These are phyloP conservation scores for Plectrocnemia conspersa DNA, from an alignment of 1,140 invertebrate genomes.

Conservation along the genomic window DNA sequence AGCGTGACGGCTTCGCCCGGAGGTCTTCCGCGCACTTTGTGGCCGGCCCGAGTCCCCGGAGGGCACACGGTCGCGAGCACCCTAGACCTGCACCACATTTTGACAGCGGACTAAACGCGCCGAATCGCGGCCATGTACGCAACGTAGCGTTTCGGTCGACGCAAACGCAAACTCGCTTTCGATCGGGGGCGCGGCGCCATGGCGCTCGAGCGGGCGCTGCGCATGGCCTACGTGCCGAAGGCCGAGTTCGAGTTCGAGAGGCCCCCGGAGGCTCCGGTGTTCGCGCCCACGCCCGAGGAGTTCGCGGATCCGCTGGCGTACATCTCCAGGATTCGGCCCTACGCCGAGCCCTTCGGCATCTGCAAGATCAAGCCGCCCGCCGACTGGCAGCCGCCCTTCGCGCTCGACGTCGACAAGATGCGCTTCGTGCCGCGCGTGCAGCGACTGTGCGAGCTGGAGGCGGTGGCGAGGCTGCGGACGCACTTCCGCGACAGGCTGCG, in stretches of 20 bases:
- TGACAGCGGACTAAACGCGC: conserved; percentile 7
- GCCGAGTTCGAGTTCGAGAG: conserved; percentile 53
- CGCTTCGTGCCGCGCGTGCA: conserved; percentile 96
- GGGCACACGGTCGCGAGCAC: conserved; percentile 38
- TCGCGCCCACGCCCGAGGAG: conserved; percentile 61
- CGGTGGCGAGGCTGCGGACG: conserved; percentile 89
- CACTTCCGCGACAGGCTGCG: conserved; percentile 96
- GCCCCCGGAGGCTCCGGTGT: conserved; percentile 62
- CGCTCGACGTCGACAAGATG: conserved; percentile 95
- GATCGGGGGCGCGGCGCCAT: conserved; percentile 38
- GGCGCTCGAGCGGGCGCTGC: conserved; percentile 41
- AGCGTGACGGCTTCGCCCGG: conserved; percentile 62
- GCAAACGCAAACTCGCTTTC: conserved; percentile 9
- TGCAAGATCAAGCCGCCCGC: conserved; percentile 65
- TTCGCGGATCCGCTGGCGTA: conserved; percentile 64
- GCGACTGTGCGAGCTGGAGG: conserved; percentile 94
- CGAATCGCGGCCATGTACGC: conserved; percentile 15
- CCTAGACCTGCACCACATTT: conserved; percentile 20
- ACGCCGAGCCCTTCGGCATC: conserved; percentile 62
- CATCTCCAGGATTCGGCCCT: conserved; percentile 61
- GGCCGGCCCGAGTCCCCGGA: conserved; percentile 40
- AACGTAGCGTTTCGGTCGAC: not conserved
- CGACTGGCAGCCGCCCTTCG: conserved; percentile 95
- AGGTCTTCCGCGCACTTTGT: conserved; percentile 61
- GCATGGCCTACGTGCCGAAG: conserved; percentile 38